Evolutionary conservation across 2,113 vertebrate species (phyloP), one percentile per base, ranked within the genome.

Genomic region (Psilopogon haemacephalus): DNA sequence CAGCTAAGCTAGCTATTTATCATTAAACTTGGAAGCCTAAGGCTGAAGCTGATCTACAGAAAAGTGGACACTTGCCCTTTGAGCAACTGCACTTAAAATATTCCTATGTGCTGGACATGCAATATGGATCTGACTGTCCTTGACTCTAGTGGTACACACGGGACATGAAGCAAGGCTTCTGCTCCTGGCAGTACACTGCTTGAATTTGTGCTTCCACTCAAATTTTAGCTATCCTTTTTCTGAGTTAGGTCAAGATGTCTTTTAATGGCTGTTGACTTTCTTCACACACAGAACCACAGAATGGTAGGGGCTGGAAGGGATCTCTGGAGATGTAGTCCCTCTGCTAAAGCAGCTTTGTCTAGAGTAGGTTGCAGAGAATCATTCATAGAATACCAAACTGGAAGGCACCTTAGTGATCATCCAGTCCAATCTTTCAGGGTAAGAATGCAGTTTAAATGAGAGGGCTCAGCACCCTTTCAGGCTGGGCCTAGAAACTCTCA

Each of bases 41-140:
- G 33, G n/a, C n/a, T n/a, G n/a, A n/a, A n/a, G 82, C 46, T 46
- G 12, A 42, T 42, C 40, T n/a, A n/a, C n/a, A n/a, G n/a, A n/a
- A n/a, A n/a, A n/a, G n/a, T n/a, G n/a, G n/a, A n/a, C n/a, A n/a
- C 40, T 42, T 11, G 40, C 40, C 40, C 40, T 86, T 73, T 17
- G 40, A 59, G 46, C 48, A 67, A 24, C 32, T 74, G 24, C 62
- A 50, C 15, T 38, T 58, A 35, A 80, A 67, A 12, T 69, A 19
- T 5, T 88, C 12, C 3, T 7, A 3, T 18, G 8, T 16, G 30
- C 54, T 3, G 0, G 6, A 7, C 6, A n/a, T 42, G 55, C 15
- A 28, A 2, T 11, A 23, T n/a, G 44, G 56, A 18, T 35, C 23
- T 50, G 56, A 12, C 50, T 58, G 9, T 40, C 23, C 15, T 28